Conservation (phyloP, 2,888 invertebrate species). For the Harpalus rufipes region DNA sequence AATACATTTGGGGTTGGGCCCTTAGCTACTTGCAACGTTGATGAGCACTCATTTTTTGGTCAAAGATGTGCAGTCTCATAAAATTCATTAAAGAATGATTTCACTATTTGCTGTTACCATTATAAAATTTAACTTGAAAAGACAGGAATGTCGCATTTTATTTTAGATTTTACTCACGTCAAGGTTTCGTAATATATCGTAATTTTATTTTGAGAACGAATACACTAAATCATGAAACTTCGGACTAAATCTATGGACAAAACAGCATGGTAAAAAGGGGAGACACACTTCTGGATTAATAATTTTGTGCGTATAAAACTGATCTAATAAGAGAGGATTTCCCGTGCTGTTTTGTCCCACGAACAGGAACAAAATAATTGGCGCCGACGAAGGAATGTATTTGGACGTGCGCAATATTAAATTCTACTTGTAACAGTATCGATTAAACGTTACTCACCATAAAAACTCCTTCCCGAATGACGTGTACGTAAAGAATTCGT, state of each 20-base stretch:
- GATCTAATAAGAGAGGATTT: not conserved
- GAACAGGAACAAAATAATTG: not conserved
- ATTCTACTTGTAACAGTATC: constrained; percentile 55
- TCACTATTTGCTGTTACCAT: no score
- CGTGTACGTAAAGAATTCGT: constrained; percentile 60
- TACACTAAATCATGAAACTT: no score
- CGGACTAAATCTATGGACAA: no score
- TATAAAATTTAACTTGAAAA: no score
- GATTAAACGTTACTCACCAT: constrained; percentile 57
- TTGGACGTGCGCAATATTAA: constrained; percentile 49
- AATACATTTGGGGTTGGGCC: no score
- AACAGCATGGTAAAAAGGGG: not conserved
- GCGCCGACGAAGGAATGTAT: constrained; percentile 17
- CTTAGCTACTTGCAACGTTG: no score
- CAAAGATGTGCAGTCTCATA: no score
- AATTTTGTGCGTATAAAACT: not conserved
- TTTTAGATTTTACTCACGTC: not conserved
- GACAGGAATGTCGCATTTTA: not conserved
- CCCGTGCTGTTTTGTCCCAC: not conserved
- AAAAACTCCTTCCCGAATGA: constrained; percentile 52
- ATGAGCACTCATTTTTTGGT: no score
- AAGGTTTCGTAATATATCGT: not conserved
- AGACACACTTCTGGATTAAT: not conserved
- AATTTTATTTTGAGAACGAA: not conserved
- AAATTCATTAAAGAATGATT: no score